Percentiles rank a stretch among this genome's conserved stretches.
Conservation (phyloP, 1,140 invertebrate species). For the Cherax quadricarinatus region DNA sequence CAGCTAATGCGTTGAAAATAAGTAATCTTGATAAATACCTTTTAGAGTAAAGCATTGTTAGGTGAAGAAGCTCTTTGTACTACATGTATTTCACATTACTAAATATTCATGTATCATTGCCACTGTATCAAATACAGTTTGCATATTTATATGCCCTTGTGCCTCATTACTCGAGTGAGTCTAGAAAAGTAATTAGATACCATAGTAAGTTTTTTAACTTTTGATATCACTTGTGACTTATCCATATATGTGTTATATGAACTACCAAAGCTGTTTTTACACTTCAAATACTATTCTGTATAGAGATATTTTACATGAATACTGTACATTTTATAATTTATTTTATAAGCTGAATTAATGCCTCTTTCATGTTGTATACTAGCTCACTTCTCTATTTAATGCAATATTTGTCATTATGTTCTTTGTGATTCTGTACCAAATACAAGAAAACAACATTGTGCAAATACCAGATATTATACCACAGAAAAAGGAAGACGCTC, state of each 20-base stretch:
- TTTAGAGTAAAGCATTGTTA: no score
- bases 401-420: background rate
- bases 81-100: background rate
- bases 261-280: conserved; percentile 12
- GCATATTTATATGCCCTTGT: background rate
- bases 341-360: background rate
- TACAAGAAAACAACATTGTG: background rate
- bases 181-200: background rate
- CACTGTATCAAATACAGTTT: conserved; percentile 4
- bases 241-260: background rate
- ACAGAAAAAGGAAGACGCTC: background rate
- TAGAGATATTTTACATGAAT: background rate
- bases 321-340: background rate
- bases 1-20: no score
- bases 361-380: background rate
- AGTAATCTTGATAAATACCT: no score
- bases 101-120: background rate
- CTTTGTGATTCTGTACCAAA: background rate
- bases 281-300: background rate
- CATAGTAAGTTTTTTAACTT: conserved; percentile 2
- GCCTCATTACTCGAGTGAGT: conserved; percentile 2
- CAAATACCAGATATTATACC: background rate
- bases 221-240: conserved; percentile 4
- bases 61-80: no score
- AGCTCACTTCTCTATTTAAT: background rate